Base-by-base conservation (phyloP, 2,113 vertebrate species). In the Tupaia tana region DNA sequence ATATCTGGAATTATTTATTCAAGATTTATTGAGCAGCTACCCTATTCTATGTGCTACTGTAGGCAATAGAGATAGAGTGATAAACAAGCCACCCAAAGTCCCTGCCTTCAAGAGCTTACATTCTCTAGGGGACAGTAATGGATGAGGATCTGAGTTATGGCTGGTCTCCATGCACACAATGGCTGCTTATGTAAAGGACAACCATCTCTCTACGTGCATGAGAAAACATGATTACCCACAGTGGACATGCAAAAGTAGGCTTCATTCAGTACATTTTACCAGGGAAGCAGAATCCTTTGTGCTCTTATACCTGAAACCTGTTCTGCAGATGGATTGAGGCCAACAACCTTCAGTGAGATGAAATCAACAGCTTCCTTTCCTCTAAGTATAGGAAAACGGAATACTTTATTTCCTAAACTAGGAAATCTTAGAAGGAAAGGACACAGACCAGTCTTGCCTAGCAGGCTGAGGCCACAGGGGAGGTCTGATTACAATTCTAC, bases 381-480 rank as follows among this genome's bases (percentile, higher is more conserved):
- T 91, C 34, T 84, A 9, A 34, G 73, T 89, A 56, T 15, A 78
- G 31, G 25, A 34, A 13, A 90, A 75, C 4, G 1, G 64, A 63
- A 14, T 56, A 63, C 85, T 91, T 93, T 56, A 58, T 74, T 80
- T 95, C 86, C 80, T 56, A 82, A 71, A 75, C 11, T 59, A 86
- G 56, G 43, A 92, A 81, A 70, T 25, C 10, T 64, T 89, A 29
- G 18, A 89, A 80, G 71, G 43, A 43, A 43, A 43, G 43, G 43
- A 43, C 43, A 43, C 43, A 43, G 43, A 43, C 43, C 43, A 43
- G 43, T 43, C 43, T 43, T 43, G 43, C 43, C 43, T 43, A 43
- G 43, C 43, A 43, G 43, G 43, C 43, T 43, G 43, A 43, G 43
- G 43, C 43, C 6, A 43, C 43, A 43, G 43, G 43, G 43, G 43